Base-by-base conservation (phyloP, 2,888 invertebrate species). In the Petrolisthes cinctipes region DNA sequence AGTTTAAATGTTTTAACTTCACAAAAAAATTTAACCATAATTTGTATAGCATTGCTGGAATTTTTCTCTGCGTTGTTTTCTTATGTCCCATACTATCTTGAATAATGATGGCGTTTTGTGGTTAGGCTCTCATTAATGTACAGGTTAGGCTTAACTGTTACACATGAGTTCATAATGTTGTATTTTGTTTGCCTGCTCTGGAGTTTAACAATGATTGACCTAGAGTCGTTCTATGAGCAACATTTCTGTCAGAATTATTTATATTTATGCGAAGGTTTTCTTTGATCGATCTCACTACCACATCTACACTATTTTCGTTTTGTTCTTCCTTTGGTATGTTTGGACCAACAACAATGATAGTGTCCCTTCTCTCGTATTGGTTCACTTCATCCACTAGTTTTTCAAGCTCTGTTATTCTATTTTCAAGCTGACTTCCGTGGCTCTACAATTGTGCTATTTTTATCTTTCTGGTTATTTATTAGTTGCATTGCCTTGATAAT, bases 321-420 rank as follows among this genome's bases (percentile, higher is more conserved):
- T 6, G 7, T 9, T 14, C 6, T 14, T 61, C 61, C 61, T 9
- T 6, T 73, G 20, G 73, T n/a, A 73, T 5, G 20, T 7, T n/a
- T 14, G 6, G 11, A 20, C 73, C 73, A 73, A 7, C n/a, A 73
- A 73, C 20, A 73, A 73, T 73, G n/a, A 73, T n/a, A 6, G 73
- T 73, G n/a, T 73, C 20, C 11, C 73, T 7, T 20, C n/a, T 73
- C n/a, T 73, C 73, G n/a, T 73, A 73, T 20, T 73, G 73, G 73
- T 73, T 73, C n/a, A 73, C 73, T 14, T 73, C 73, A 73, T 73
- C 73, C 20, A 73, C 11, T 73, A 14, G 73, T 14, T 73, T 20
- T 73, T 73, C 73, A 7, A 73, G 73, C 5, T 73, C n/a, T 73
- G 73, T 73, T n/a, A 73, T n/a, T 73, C 73, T n/a, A 14, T 73